Percentiles rank a stretch among this genome's conserved stretches.
phyloP scores from a whole-genome alignment of 2,797 vertebrate genomes.

The Taenioides sp. region DNA sequence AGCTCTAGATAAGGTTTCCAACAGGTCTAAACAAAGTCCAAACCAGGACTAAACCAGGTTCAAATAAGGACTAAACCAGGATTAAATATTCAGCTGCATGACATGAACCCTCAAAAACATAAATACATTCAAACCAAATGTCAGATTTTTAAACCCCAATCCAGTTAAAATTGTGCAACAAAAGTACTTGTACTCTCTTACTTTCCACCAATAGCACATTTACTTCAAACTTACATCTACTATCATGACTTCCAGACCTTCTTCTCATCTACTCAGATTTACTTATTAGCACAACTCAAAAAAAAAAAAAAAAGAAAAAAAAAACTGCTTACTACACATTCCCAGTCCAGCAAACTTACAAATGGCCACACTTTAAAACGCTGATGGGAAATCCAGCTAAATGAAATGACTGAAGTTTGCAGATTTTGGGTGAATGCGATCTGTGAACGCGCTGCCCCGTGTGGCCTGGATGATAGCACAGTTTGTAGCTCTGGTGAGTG shows the following conservation, averaged over 20 bases:
- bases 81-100: no score
- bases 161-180: not conserved
- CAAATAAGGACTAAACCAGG: no score
- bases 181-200: no score
- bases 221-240: no score
- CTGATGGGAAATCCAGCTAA: conserved; percentile 37
- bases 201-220: no score
- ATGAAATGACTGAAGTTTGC: conserved; percentile 32
- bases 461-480: conserved; percentile 55
- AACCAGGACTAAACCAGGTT: no score
- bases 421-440: conserved; percentile 39
- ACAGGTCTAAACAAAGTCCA: no score
- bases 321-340: not conserved
- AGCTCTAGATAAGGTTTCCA: no score
- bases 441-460: conserved; percentile 32
- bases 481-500: conserved; percentile 10
- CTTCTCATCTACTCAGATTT: not conserved
- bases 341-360: not conserved
- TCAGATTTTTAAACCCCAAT: not conserved
- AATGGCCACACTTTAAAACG: conserved; percentile 28
- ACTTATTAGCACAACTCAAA: not conserved
- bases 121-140: no score
- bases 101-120: no score
- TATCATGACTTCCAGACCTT: not conserved
- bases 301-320: not conserved